Evolutionary conservation across 1,140 invertebrate genomes (phyloP).

Genomic region (Luehdorfia chinensis): DNA sequence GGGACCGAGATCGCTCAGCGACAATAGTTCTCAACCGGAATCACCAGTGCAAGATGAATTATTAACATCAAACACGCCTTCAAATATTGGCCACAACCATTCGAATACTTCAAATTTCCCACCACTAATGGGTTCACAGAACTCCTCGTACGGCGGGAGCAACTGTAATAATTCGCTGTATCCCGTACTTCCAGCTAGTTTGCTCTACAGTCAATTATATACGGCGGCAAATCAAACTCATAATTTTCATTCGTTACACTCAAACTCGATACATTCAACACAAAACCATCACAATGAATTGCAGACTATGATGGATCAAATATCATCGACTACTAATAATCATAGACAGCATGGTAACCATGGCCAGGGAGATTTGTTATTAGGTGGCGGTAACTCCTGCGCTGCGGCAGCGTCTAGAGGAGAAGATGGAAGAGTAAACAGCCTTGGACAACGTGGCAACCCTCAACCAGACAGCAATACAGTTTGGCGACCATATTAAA

Average conservation of each 20-base stretch:
- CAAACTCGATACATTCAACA: conserved; percentile 79
- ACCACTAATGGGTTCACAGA: conserved; percentile 76
- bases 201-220: conserved; percentile 90
- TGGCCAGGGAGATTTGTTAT: conserved; percentile 76
- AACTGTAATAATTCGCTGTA: conserved; percentile 84
- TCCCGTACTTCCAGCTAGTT: conserved; percentile 85
- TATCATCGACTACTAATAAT: conserved; percentile 79
- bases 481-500: conserved; percentile 80
- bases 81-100: conserved; percentile 80
- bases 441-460: conserved; percentile 79
- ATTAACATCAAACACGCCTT: conserved; percentile 77
- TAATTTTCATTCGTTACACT: conserved; percentile 82
- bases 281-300: conserved; percentile 82
- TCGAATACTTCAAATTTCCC: conserved; percentile 81
- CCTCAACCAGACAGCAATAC: conserved; percentile 82
- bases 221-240: conserved; percentile 87
- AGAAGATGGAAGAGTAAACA: conserved; percentile 79
- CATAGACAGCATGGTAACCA: conserved; percentile 78
- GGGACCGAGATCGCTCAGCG: conserved; percentile 84
- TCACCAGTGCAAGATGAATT: conserved; percentile 89
- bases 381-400: conserved; percentile 80
- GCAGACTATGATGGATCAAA: conserved; percentile 84
- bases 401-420: conserved; percentile 79
- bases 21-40: conserved; percentile 89
- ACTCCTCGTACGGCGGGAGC: conserved; percentile 69